A percentile compares a stretch with the other conserved stretches of the same genome.
phyloP scores from a whole-genome alignment of 2,797 vertebrate species.

The Epinephelus awoara region DNA sequence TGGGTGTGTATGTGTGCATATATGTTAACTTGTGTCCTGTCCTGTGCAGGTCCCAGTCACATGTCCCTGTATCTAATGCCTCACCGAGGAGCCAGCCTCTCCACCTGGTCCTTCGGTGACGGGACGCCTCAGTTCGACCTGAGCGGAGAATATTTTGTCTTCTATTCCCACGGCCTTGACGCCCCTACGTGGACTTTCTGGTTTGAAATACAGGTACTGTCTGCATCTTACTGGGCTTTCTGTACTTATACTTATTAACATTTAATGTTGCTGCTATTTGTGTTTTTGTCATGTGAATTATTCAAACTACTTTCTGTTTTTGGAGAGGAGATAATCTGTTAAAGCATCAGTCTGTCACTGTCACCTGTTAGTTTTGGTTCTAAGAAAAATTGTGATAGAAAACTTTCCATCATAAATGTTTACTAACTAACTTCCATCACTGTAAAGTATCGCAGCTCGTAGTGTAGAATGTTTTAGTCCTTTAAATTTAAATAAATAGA shows the following conservation, averaged over 20 bases:
- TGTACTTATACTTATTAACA: slow-evolving; percentile 7
- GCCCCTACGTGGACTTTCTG: slow-evolving; percentile 94
- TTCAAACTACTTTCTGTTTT: slow-evolving; percentile 9
- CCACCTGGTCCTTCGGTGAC: slow-evolving; percentile 93
- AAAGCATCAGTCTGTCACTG: background rate
- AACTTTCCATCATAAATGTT: too few species aligned
- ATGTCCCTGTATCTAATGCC: slow-evolving; percentile 94
- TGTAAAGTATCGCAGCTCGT: too few species aligned
- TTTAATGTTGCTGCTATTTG: slow-evolving; percentile 7
- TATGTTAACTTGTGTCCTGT: background rate
- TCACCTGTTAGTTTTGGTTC: background rate
- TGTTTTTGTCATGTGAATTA: slow-evolving; percentile 17
- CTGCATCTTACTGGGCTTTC: background rate
- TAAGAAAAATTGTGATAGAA: too few species aligned
- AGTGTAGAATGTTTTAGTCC: too few species aligned
- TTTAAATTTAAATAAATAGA: too few species aligned
- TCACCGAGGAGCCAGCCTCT: slow-evolving; percentile 85
- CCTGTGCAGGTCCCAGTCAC: slow-evolving; percentile 91
- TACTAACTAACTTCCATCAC: too few species aligned
- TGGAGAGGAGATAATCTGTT: background rate
- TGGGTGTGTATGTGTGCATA: background rate
- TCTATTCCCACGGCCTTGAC: slow-evolving; percentile 93
- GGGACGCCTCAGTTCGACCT: slow-evolving; percentile 88
- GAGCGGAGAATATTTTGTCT: slow-evolving; percentile 95
- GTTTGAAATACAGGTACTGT: slow-evolving; percentile 92